Percentiles rank a stretch among this genome's conserved stretches.
Evolutionary conservation across 2,797 vertebrate species (phyloP).

Genomic region (Arremon brunneinucha): DNA sequence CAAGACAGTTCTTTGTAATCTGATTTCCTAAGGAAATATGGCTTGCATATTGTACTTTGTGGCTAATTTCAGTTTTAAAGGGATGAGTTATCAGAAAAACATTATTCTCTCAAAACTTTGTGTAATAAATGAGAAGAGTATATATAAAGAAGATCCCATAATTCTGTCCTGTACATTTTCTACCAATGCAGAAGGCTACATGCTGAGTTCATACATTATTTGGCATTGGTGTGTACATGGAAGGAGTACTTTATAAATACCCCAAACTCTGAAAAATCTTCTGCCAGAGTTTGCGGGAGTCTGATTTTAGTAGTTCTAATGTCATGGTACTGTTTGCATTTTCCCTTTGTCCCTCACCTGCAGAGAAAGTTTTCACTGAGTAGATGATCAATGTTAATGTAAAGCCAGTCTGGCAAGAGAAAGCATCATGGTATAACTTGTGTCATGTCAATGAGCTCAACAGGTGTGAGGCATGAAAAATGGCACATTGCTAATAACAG

Average conservation of each 20-base stretch:
- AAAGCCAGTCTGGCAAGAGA: not conserved
- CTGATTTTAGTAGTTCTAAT: not conserved
- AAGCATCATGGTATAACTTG: not conserved
- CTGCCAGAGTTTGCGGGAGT: not conserved
- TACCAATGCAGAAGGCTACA: not conserved
- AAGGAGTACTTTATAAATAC: not conserved
- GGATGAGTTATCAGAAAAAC: not conserved
- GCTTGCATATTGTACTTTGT: not conserved
- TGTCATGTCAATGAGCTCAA: not conserved
- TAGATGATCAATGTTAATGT: not conserved
- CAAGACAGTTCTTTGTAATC: not conserved
- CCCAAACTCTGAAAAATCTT: not conserved
- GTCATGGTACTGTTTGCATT: not conserved
- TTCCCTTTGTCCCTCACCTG: not conserved
- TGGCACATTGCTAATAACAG: not conserved
- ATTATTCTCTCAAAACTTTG: not conserved
- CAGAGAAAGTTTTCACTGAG: not conserved
- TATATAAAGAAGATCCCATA: not conserved
- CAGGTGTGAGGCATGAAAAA: not conserved
- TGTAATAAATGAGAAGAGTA: not conserved
- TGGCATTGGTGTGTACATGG: not conserved
- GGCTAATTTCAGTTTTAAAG: not conserved
- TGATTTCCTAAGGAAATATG: not conserved
- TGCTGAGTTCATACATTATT: not conserved
- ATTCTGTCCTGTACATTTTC: not conserved